Evolutionary conservation across 2,888 invertebrate genomes (phyloP), one percentile per base, ranked within the genome.

Genomic region (Ophioninae sp.): DNA sequence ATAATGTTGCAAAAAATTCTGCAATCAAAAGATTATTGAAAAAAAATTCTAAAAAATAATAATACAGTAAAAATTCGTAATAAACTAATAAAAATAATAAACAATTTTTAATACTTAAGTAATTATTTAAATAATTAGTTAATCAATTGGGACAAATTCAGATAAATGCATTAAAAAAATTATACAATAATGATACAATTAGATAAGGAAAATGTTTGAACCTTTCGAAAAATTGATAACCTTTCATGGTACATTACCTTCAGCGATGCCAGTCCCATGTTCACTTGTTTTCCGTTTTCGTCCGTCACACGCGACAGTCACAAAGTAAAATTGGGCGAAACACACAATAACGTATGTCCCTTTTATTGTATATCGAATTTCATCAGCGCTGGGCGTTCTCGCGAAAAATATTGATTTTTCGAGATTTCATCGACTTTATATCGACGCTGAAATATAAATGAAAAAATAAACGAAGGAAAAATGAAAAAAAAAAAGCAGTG

Each of bases 201-300:
- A 44, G 44, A 7, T 73, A 20, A 2, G 7, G 13, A 51, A 51
- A 51, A 51, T 51, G 51, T 51, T 17, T 51, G 51, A 17, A 51
- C 6, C 51, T 17, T 51, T 17, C 3, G 17, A 51, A 3, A 51
- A 51, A 51, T 13, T 6, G 51, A 51, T 23, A 37, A 68, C 41
- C 76, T 58, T 51, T 6, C 1, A 51, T 56, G 30, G 41, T 51
- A 77, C 68, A 8, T 83, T 83, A 83, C 81, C 81, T 83, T 74
- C 10, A 83, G 10, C 56, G 58, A 37, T 73, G 58, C 64, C n/a
- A 78, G 37, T 74, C 83, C 83, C 83, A 83, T 83, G 51, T 74
- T 73, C 59, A 44, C 23, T 44, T 51, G 39, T 59, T 61, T 61
- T 0, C 30, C 41, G 63, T 58, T 63, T 6, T 39, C 59, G 17